Evolutionary conservation across 2,888 invertebrate species (phyloP).

Genomic region (Oeneis ivallda): DNA sequence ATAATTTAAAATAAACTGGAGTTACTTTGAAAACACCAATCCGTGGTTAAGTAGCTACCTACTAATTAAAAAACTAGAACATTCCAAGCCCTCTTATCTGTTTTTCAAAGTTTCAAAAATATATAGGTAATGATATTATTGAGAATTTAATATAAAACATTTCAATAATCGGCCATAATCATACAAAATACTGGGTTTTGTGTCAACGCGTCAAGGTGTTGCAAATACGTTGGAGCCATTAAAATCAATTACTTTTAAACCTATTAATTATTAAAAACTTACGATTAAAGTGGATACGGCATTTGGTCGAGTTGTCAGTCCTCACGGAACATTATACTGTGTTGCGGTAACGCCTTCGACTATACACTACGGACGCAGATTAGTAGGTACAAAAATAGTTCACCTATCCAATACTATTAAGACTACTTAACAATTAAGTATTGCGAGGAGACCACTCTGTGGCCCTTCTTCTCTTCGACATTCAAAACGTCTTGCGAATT

Average conservation of each 20-base stretch:
- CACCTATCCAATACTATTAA: slow-evolving; percentile 79
- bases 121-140: no score
- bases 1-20: no score
- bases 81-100: no score
- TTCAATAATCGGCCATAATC: no score
- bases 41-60: no score
- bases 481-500: background rate
- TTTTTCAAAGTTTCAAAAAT: no score
- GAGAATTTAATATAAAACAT: no score
- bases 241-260: slow-evolving; percentile 33
- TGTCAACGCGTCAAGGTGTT: background rate
- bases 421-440: slow-evolving; percentile 80
- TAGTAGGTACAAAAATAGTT: slow-evolving; percentile 79
- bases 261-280: slow-evolving; percentile 34
- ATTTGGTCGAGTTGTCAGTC: slow-evolving; percentile 56
- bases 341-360: slow-evolving; percentile 73
- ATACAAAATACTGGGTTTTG: background rate
- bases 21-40: no score
- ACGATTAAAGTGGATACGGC: slow-evolving; percentile 43
- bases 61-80: no score
- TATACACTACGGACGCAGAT: slow-evolving; percentile 73
- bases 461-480: background rate
- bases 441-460: slow-evolving; percentile 63
- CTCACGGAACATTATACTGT: slow-evolving; percentile 59
- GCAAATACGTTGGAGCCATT: background rate